Evolutionary conservation across 1,140 invertebrate genomes (phyloP), one percentile per base, ranked within the genome.

Genomic region (Ceratitis capitata): DNA sequence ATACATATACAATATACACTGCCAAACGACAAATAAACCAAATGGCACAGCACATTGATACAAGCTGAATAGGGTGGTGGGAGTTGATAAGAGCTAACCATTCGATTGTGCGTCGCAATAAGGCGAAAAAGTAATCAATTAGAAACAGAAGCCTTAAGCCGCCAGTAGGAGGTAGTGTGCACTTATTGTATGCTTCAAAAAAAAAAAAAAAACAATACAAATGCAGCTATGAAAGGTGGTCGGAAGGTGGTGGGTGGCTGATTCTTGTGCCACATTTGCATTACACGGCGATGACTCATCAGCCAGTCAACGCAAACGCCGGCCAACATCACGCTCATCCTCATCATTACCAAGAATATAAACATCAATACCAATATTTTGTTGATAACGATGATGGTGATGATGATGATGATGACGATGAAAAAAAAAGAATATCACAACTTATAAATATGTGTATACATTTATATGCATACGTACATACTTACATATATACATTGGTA

Each of bases 211-310:
- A 39, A 39, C 39, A 69, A 78, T 45, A 69, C 35, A 3, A 69
- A 14, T 64, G 35, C 29, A 58, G 16, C 1, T 7, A 26, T n/a
- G 9, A 23, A 78, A 32, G 39, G 69, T 78, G 39, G 39, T 51
- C 16, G 12, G 47, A 49, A 29, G 32, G 0, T 74, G 64, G 35
- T 42, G 23, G 19, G 42, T 45, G 23, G 42, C 39, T 42, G 32
- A 32, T 39, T 16, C 39, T 29, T 29, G 64, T 69, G 35, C 64
- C 58, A 69, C 39, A 42, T 78, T 42, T n/a, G 39, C 39, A 45
- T 78, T 45, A 19, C 6, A 78, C n/a, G 35, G 69, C 23, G 69
- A 78, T 78, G 69, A 78, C 19, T 78, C 69, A 78, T 42, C 69
- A 61, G n/a, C n/a, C n/a, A n/a, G n/a, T 61, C 26, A 61, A 61